These are phyloP conservation scores for Drosophila paulistorum DNA, from an alignment of 1,140 invertebrate species.

Conservation along the genomic window DNA sequence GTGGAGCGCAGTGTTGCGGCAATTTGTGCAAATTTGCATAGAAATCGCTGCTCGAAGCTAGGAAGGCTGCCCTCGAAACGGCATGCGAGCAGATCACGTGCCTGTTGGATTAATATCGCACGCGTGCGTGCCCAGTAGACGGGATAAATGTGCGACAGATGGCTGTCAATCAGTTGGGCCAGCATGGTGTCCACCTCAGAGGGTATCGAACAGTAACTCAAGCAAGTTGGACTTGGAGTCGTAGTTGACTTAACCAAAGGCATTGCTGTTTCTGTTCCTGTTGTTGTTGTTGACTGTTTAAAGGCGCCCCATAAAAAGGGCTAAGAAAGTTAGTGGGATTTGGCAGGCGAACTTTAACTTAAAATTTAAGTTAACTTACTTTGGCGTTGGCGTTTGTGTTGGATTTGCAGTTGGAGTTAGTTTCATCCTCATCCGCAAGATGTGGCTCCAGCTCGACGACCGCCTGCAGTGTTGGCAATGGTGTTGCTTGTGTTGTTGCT, in stretches of 20 bases:
- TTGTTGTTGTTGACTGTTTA: conserved; percentile 8
- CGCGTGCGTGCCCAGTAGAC: conserved; percentile 84
- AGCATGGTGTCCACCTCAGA: conserved; percentile 52
- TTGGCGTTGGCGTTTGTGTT: conserved; percentile 15
- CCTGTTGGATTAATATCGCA: conserved; percentile 87
- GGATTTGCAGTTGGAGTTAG: conserved; percentile 1
- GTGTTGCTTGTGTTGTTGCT: conserved; percentile 7
- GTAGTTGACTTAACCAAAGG: not conserved
- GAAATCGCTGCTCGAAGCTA: conserved; percentile 86
- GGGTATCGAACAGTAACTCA: conserved; percentile 7
- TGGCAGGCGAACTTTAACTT: conserved; percentile 9
- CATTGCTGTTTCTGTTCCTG: not conserved
- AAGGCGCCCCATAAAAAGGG: conserved; percentile 16
- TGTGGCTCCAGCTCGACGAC: conserved; percentile 44
- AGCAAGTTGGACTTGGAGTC: not conserved
- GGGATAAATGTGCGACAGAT: conserved; percentile 86
- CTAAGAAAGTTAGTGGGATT: conserved; percentile 15
- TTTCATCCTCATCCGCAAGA: conserved; percentile 21
- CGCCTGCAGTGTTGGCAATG: conserved; percentile 31
- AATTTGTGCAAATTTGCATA: conserved; percentile 86
- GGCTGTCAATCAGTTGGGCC: conserved; percentile 84
- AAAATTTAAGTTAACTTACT: conserved; percentile 8
- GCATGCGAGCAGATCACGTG: conserved; percentile 87
- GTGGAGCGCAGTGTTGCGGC: conserved; percentile 83
- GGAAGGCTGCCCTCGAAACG: conserved; percentile 86